Evolutionary conservation across 2,888 invertebrate species (phyloP).

Genomic region (Phengaris arion): DNA sequence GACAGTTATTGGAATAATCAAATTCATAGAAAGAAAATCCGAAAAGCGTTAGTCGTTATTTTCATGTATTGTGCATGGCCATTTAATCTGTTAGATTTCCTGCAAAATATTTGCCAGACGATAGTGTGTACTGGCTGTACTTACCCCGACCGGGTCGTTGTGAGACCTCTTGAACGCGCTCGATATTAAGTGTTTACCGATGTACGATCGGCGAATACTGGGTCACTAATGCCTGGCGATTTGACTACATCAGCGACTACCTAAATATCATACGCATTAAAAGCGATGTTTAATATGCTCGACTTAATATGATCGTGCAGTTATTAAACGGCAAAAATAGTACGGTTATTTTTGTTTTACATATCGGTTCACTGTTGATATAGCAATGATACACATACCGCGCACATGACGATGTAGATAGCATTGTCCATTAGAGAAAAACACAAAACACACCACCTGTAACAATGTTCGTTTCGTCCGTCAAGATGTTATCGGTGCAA

Average conservation of each 20-base stretch:
- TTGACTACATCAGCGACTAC: constrained; percentile 49
- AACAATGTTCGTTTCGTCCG: constrained; percentile 62
- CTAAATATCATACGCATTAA: constrained; percentile 64
- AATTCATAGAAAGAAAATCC: too few species aligned
- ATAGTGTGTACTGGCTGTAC: constrained; percentile 35
- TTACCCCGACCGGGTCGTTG: constrained; percentile 52
- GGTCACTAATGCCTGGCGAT: constrained; percentile 52
- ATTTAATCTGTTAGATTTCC: too few species aligned
- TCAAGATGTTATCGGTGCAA: constrained; percentile 72
- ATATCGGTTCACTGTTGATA: constrained; percentile 68
- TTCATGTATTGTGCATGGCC: too few species aligned
- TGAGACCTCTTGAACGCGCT: constrained; percentile 45
- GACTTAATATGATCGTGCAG: constrained; percentile 55
- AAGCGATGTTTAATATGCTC: constrained; percentile 66
- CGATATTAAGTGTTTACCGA: constrained; percentile 36
- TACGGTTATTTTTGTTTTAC: constrained; percentile 71
- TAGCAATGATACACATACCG: constrained; percentile 32
- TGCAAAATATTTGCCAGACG: not conserved
- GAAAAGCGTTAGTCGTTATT: too few species aligned
- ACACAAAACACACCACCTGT: constrained; percentile 68
- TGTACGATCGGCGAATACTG: constrained; percentile 41
- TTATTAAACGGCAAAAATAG: constrained; percentile 61
- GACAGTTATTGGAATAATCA: too few species aligned
- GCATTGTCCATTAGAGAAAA: constrained; percentile 68
- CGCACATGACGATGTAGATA: constrained; percentile 45